phyloP scores from a whole-genome alignment of 1,140 invertebrate species.

The Drosophila willistoni region DNA sequence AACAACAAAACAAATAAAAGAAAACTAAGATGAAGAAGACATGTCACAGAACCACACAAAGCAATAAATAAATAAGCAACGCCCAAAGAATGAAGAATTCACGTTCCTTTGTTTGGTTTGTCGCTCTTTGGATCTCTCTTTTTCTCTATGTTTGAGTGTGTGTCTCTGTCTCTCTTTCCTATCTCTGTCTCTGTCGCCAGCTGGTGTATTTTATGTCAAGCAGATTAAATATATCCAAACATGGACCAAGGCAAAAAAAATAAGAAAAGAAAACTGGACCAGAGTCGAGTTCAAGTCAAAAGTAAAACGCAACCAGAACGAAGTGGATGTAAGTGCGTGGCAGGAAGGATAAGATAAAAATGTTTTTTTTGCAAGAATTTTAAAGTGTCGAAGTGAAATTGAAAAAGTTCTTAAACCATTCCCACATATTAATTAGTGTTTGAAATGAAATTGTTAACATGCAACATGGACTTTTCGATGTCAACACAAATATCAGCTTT shows the following conservation, averaged over 20 bases:
- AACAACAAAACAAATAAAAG: constrained; percentile 22
- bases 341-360: constrained; percentile 20
- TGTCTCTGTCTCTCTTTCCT: constrained; percentile 13
- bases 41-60: constrained; percentile 66
- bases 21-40: constrained; percentile 26
- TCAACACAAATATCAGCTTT: constrained; percentile 19
- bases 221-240: constrained; percentile 52
- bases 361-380: constrained; percentile 4
- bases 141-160: constrained; percentile 18
- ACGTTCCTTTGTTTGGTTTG: constrained; percentile 40
- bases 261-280: constrained; percentile 43
- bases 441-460: constrained; percentile 1
- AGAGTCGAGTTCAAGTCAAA: constrained; percentile 36
- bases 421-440: constrained; percentile 46
- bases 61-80: constrained; percentile 77
- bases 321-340: constrained; percentile 25
- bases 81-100: constrained; percentile 43
- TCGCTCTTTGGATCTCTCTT: constrained; percentile 39
- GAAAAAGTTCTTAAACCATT: constrained; percentile 6
- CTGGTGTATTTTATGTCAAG: constrained; percentile 54
- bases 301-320: constrained; percentile 18
- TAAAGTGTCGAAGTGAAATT: not conserved
- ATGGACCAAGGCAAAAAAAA: constrained; percentile 56
- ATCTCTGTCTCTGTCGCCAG: constrained; percentile 25
- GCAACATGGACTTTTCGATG: constrained; percentile 26